A percentile compares a stretch with the other conserved stretches of the same genome.
Conservation (phyloP, 1,140 invertebrate species). For the Drosophila repleta region DNA sequence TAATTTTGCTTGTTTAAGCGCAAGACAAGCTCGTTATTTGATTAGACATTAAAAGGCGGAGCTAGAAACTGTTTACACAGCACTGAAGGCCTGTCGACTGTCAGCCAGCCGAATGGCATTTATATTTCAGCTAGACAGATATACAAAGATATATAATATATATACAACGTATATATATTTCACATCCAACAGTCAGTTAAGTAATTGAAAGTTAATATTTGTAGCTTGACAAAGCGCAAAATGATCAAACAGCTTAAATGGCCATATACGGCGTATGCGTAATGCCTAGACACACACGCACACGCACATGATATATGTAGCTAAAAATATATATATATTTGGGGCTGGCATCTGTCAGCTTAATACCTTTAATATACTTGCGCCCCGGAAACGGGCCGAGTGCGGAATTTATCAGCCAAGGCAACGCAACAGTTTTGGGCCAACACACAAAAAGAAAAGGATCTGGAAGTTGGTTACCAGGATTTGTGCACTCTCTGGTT, state of each 20-base stretch:
- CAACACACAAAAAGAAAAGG: neutral
- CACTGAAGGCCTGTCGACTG: slow-evolving; percentile 22
- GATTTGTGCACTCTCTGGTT: slow-evolving; percentile 8
- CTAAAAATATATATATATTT: neutral
- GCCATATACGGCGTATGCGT: slow-evolving; percentile 35
- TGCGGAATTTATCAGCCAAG: slow-evolving; percentile 48
- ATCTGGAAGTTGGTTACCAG: slow-evolving; percentile 21
- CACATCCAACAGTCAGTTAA: slow-evolving; percentile 21
- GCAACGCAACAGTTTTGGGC: slow-evolving; percentile 66
- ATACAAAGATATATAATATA: too few species aligned
- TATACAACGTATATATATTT: slow-evolving; percentile 4
- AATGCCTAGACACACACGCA: slow-evolving; percentile 10
- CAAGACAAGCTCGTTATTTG: slow-evolving; percentile 43
- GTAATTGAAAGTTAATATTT: slow-evolving; percentile 73
- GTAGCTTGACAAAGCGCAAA: slow-evolving; percentile 1
- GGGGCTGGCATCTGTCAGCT: slow-evolving; percentile 34
- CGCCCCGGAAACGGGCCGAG: slow-evolving; percentile 27
- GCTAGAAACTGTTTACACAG: slow-evolving; percentile 25
- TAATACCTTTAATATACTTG: slow-evolving; percentile 68
- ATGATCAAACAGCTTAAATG: slow-evolving; percentile 53
- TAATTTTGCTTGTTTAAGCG: slow-evolving; percentile 45
- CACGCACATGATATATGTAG: neutral
- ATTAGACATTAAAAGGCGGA: slow-evolving; percentile 53
- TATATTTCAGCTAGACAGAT: slow-evolving; percentile 18
- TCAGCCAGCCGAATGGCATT: slow-evolving; percentile 34